These are phyloP conservation scores for Acronicta psi DNA, from an alignment of 2,888 invertebrate species.

Conservation along the genomic window DNA sequence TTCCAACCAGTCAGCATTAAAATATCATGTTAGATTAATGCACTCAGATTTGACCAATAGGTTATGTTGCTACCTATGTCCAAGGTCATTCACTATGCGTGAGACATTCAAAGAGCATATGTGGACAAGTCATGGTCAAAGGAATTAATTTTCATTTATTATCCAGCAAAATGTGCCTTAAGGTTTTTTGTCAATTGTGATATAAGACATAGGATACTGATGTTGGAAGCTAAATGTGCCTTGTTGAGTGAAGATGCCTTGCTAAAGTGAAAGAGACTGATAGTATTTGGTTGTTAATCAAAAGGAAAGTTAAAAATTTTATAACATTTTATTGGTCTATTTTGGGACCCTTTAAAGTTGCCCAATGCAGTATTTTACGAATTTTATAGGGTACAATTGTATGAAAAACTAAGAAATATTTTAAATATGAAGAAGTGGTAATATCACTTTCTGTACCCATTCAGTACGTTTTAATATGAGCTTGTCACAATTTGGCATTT, in stretches of 20 bases:
- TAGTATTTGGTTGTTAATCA: slow-evolving; percentile 51
- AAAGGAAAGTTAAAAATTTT: slow-evolving; percentile 29
- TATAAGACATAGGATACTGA: slow-evolving; percentile 44
- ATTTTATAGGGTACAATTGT: slow-evolving; percentile 5
- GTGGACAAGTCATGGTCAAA: slow-evolving; percentile 91
- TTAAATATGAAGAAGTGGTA: no score
- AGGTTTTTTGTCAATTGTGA: slow-evolving; percentile 63
- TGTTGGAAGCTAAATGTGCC: slow-evolving; percentile 51
- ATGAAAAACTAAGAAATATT: background rate
- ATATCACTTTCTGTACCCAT: no score
- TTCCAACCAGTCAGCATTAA: slow-evolving; percentile 92
- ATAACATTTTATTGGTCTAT: slow-evolving; percentile 26
- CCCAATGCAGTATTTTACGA: slow-evolving; percentile 34
- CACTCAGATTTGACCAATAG: slow-evolving; percentile 92
- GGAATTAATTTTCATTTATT: slow-evolving; percentile 81
- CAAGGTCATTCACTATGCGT: slow-evolving; percentile 91
- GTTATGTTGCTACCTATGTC: slow-evolving; percentile 91
- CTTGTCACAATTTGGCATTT: background rate
- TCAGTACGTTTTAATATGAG: no score
- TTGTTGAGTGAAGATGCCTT: slow-evolving; percentile 49
- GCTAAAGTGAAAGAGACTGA: slow-evolving; percentile 53
- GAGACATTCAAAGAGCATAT: slow-evolving; percentile 92
- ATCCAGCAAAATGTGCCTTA: slow-evolving; percentile 74
- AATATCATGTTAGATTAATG: slow-evolving; percentile 91
- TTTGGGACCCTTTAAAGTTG: slow-evolving; percentile 25